phyloP scores from a whole-genome alignment of 2,888 invertebrate genomes.

The Eilema caniola region DNA sequence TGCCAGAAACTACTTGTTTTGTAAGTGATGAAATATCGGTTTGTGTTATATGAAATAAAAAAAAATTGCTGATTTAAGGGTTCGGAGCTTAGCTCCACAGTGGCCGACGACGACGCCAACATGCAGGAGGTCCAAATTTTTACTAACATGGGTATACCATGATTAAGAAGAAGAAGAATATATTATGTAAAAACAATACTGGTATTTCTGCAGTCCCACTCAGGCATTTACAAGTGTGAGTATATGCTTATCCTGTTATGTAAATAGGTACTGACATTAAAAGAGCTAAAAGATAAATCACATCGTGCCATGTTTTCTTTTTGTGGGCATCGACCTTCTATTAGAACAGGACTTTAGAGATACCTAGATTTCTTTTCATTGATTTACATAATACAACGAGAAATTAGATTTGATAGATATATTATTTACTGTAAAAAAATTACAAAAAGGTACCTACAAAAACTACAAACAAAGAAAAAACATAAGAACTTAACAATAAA shows the following conservation, averaged over 20 bases:
- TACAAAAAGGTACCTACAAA: no score
- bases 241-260: not conserved
- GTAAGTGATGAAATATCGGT: no score
- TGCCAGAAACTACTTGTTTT: no score
- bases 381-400: not conserved
- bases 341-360: not conserved
- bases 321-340: not conserved
- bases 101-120: no score
- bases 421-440: no score
- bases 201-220: not conserved
- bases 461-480: no score
- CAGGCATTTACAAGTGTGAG: not conserved
- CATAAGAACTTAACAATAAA: not conserved
- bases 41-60: no score
- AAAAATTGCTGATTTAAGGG: no score
- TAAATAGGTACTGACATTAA: not conserved
- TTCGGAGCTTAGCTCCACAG: no score
- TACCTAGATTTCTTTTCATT: not conserved
- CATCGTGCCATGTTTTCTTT: not conserved
- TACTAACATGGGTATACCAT: not conserved
- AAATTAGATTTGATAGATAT: no score
- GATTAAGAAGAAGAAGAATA: no score
- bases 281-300: not conserved
- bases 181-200: not conserved
- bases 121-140: no score